phyloP scores from a whole-genome alignment of 2,888 invertebrate genomes.

The Drosophila paranaensis region DNA sequence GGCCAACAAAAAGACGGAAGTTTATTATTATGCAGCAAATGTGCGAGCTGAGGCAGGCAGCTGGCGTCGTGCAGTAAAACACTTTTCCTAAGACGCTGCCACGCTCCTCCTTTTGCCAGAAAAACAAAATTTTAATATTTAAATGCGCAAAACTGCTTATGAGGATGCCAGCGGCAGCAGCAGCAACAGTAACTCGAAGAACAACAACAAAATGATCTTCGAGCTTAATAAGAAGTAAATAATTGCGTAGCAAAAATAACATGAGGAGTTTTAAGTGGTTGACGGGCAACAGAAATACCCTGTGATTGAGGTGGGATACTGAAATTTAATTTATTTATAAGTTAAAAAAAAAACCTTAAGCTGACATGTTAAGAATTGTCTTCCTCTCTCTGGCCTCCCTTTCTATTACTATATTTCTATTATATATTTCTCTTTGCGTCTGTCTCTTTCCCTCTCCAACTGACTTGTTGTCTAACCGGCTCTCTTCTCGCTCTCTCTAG shows the following conservation, averaged over 20 bases:
- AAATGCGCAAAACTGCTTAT: conserved; percentile 67
- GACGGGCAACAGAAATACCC: not conserved
- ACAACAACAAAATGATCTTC: conserved; percentile 14
- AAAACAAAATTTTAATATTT: conserved; percentile 67
- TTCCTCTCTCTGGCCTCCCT: not conserved
- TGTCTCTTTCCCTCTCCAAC: not conserved
- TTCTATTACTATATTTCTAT: not conserved
- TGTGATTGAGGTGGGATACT: not conserved
- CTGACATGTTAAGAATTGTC: no score
- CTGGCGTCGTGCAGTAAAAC: conserved; percentile 1
- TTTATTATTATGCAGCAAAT: conserved; percentile 60
- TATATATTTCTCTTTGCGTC: not conserved
- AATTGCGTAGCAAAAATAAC: conserved; percentile 6
- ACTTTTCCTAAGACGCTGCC: conserved; percentile 34
- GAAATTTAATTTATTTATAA: no score
- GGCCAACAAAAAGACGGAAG: conserved; percentile 63
- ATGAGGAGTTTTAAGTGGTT: no score
- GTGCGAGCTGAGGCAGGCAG: conserved; percentile 12
- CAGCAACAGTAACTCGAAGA: conserved; percentile 18
- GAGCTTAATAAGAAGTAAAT: conserved; percentile 41
- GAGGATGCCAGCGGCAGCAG: conserved; percentile 28
- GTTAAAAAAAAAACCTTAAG: no score
- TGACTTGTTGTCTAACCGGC: no score
- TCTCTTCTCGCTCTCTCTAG: not conserved
- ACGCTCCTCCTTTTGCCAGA: conserved; percentile 8